Percentiles rank a stretch among this genome's conserved stretches.
Evolutionary conservation across 2,113 vertebrate genomes (phyloP).

Genomic region (Pedionomus torquatus): DNA sequence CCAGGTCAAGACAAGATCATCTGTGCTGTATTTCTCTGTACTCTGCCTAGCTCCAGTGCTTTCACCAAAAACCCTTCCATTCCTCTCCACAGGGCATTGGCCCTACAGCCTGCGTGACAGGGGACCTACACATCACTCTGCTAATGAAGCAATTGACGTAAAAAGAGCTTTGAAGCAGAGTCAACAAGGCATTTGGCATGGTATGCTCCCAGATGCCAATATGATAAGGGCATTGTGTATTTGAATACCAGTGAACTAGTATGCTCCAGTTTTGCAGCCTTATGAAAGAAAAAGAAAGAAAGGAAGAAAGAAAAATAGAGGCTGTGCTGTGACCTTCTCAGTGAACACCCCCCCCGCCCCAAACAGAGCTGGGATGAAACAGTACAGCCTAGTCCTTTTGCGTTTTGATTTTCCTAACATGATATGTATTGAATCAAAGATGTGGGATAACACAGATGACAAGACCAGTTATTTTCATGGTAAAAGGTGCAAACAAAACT

Average conservation of each 20-base stretch:
- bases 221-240: constrained; percentile 55
- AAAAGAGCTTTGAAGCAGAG: constrained; percentile 28
- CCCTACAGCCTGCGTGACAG: neutral
- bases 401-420: neutral
- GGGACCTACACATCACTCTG: neutral
- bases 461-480: neutral
- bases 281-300: neutral
- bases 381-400: neutral
- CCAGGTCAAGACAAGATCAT: neutral
- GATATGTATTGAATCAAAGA: neutral
- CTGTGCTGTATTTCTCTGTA: neutral
- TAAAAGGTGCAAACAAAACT: neutral
- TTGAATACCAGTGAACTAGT: constrained; percentile 21
- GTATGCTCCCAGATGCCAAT: constrained; percentile 14
- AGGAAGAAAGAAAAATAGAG: neutral
- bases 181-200: constrained; percentile 31
- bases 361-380: neutral
- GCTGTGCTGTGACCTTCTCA: neutral
- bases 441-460: neutral
- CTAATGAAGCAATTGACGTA: neutral
- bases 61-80: neutral
- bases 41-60: neutral
- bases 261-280: constrained; percentile 9
- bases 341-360: neutral
- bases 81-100: neutral